These are phyloP conservation scores for Melanaphis sacchari DNA, from an alignment of 1,140 invertebrate species.

Conservation along the genomic window DNA sequence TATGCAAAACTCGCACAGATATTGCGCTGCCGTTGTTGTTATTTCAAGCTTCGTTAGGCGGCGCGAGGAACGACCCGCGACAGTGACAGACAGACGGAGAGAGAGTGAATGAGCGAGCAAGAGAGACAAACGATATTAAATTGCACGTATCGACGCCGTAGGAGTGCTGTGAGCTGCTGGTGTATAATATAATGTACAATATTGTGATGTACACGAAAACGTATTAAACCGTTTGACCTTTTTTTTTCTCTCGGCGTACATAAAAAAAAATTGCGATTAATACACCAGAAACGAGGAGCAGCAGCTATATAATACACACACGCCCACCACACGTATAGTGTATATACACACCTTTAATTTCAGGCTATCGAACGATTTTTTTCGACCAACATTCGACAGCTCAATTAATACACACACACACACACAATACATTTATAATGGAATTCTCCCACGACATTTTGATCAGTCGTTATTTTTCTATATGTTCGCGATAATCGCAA, in stretches of 20 bases:
- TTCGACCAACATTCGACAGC: neutral
- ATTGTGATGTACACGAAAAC: neutral
- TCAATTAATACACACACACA: conserved; percentile 33
- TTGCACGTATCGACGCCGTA: conserved; percentile 8
- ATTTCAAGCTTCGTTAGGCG: neutral
- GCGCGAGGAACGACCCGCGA: neutral
- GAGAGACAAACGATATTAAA: neutral
- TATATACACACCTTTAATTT: conserved; percentile 39
- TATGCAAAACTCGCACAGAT: neutral
- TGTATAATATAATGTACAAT: neutral
- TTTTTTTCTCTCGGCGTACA: neutral
- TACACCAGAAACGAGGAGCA: neutral
- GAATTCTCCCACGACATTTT: neutral
- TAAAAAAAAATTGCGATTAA: conserved; percentile 34
- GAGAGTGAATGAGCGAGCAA: too few relatives aligned
- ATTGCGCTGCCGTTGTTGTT: neutral
- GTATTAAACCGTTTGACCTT: conserved; percentile 31
- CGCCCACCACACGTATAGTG: neutral
- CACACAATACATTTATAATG: neutral
- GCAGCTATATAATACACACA: neutral
- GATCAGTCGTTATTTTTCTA: neutral
- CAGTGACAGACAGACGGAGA: neutral
- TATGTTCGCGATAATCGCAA: neutral
- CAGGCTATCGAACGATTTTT: neutral
- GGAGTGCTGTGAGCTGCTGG: neutral